These are phyloP conservation scores for Lasius fuliginosus DNA, from an alignment of 2,888 invertebrate genomes.

Conservation along the genomic window DNA sequence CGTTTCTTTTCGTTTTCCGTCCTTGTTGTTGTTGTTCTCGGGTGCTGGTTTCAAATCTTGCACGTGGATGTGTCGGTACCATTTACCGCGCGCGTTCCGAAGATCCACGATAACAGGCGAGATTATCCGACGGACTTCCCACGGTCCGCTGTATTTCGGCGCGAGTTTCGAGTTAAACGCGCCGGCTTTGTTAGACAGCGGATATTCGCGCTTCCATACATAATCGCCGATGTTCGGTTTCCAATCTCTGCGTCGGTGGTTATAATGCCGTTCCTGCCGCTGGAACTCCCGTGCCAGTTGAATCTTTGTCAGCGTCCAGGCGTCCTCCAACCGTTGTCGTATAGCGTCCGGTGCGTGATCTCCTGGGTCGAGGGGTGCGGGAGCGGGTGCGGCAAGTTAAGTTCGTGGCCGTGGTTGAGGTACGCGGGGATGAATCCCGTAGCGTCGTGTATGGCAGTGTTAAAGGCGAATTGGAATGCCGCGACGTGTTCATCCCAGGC, in stretches of 20 bases:
- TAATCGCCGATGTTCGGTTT: background rate
- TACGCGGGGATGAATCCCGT: constrained; percentile 81
- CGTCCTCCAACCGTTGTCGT: background rate
- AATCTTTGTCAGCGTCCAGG: fast-evolving
- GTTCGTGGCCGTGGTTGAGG: constrained; percentile 81
- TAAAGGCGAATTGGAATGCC: constrained; percentile 83
- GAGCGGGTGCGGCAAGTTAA: constrained; percentile 67
- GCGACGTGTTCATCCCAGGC: constrained; percentile 79
- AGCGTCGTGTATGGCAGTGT: constrained; percentile 75
- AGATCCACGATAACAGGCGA: background rate
- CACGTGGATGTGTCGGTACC: background rate
- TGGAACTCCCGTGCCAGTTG: background rate
- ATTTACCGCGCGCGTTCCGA: background rate
- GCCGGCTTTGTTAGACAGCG: background rate
- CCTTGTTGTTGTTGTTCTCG: too few species aligned
- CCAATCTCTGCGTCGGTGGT: background rate
- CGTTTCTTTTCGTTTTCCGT: background rate
- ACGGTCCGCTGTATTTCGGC: constrained; percentile 9
- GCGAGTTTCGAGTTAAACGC: background rate
- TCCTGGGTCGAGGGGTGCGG: background rate
- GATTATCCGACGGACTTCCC: background rate
- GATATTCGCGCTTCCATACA: background rate
- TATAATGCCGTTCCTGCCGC: background rate
- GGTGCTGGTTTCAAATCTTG: background rate
- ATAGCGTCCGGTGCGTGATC: background rate